Base-by-base conservation (phyloP, 2,797 vertebrate species). In the Hypotaenidia philippensis region DNA sequence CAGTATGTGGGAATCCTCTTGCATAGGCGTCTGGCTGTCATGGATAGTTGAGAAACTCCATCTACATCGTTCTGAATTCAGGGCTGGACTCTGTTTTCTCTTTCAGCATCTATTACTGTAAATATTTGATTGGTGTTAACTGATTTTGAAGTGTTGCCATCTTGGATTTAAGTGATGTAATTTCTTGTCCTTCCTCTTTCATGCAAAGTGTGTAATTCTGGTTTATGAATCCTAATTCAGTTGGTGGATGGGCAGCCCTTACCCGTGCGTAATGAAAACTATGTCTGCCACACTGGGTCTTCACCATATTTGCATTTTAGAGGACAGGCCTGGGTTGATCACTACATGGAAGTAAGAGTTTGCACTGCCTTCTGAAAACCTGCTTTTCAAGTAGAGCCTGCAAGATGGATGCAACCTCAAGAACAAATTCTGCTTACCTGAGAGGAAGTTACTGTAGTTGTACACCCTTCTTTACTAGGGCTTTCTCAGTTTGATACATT, bases 1-100 rank as follows among this genome's bases (percentile, higher is more conserved):
- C 47, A 59, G n/a, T 15, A 44, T 14, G 20, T 19, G 27, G 76
- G 26, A 69, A 56, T 93, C 27, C 40, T 89, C 45, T 55, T 26
- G 5, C 1, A 3, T 22, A 27, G 2, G 0, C 0, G 2, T 27
- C 74, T 60, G 59, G 27, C 26, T 41, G 90, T 44, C 41, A 19
- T 19, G 11, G 5, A 20, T 16, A 59, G 55, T 3, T 44, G 23
- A 83, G 23, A 55, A 49, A 59, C 31, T 77, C 47, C 10, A 5
- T 12, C 25, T 8, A 1, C 17, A 8, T 52, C 27, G 56, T 32
- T 92, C 18, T 56, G 16, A 74, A 78, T n/a, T 38, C 11, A 41
- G 20, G 83, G 50, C 31, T 12, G 2, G 82, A 59, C 20, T 83
- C 41, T 36, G 3, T 60, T 83, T 87, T 63, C n/a, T 70, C 15